A percentile compares a stretch with the other conserved stretches of the same genome.
These are phyloP conservation scores for Selene dorsalis DNA, from an alignment of 2,797 vertebrate genomes.

Conservation along the genomic window DNA sequence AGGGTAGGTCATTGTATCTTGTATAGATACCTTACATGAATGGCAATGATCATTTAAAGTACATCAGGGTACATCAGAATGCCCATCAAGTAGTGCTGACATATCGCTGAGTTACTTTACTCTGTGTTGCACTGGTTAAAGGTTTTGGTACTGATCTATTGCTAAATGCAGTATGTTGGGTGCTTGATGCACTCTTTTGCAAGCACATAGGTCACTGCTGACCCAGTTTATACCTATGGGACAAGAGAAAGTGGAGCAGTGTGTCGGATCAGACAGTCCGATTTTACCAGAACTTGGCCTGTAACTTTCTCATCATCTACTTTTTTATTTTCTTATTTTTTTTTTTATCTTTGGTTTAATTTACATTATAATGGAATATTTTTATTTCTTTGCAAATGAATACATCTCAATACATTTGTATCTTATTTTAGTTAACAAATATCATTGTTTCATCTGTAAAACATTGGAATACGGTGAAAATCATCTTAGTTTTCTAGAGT, in stretches of 20 bases:
- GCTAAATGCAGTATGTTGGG: constrained; percentile 1
- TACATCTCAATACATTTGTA: neutral
- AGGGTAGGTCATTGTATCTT: too few relatives aligned
- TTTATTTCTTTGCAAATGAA: neutral
- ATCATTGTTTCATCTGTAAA: neutral
- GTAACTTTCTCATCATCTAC: neutral
- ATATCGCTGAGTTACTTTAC: neutral
- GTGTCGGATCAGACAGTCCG: constrained; percentile 24
- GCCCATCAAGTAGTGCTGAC: too few relatives aligned
- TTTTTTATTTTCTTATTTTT: too few relatives aligned
- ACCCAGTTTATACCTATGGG: constrained; percentile 49
- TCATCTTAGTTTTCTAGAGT: neutral
- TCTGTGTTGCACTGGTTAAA: neutral
- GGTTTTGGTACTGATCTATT: neutral
- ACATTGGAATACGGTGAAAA: neutral
- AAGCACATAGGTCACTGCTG: constrained; percentile 17
- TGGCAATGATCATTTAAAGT: too few relatives aligned
- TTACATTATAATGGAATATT: neutral
- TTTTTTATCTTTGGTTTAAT: neutral
- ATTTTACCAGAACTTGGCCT: neutral
- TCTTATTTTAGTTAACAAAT: neutral
- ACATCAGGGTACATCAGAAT: too few relatives aligned
- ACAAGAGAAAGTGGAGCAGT: constrained; percentile 28
- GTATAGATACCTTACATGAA: too few relatives aligned
- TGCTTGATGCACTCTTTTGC: neutral